Percentiles rank a stretch among this genome's conserved stretches.
Conservation (phyloP, 1,140 invertebrate species). For the Manduca sexta region DNA sequence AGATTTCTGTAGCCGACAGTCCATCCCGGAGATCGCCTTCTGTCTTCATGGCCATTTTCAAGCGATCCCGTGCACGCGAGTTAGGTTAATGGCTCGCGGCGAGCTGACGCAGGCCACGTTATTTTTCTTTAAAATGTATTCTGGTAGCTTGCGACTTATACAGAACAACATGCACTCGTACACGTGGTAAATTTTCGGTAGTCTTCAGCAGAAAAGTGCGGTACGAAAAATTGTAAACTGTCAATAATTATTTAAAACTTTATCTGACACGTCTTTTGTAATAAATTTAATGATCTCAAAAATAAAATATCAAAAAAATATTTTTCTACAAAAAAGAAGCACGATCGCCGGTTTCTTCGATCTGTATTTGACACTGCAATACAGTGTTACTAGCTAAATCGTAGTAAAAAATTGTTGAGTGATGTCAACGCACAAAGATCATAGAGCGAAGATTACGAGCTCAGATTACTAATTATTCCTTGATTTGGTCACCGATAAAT, state of each 20-base stretch:
- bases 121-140: neutral
- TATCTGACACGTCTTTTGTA: neutral
- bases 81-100: too few species aligned
- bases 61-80: constrained; percentile 26
- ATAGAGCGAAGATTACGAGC: too few species aligned
- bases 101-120: neutral
- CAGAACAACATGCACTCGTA: neutral
- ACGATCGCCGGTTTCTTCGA: constrained; percentile 9
- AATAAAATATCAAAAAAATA: constrained; percentile 12
- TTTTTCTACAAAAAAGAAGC: constrained; percentile 4
- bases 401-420: too few species aligned
- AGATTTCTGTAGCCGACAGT: constrained; percentile 83
- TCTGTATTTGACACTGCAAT: neutral
- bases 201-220: neutral
- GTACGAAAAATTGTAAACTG: neutral
- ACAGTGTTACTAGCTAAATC: too few species aligned
- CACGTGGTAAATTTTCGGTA: constrained; percentile 1
- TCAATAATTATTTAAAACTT: neutral
- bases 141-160: neutral
- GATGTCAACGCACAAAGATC: too few species aligned
- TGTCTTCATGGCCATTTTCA: constrained; percentile 36
- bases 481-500: too few species aligned
- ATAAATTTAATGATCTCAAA: constrained; percentile 13
- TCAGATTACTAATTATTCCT: too few species aligned
- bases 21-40: constrained; percentile 71